phyloP scores from a whole-genome alignment of 2,797 vertebrate genomes.

The Danio choprae region DNA sequence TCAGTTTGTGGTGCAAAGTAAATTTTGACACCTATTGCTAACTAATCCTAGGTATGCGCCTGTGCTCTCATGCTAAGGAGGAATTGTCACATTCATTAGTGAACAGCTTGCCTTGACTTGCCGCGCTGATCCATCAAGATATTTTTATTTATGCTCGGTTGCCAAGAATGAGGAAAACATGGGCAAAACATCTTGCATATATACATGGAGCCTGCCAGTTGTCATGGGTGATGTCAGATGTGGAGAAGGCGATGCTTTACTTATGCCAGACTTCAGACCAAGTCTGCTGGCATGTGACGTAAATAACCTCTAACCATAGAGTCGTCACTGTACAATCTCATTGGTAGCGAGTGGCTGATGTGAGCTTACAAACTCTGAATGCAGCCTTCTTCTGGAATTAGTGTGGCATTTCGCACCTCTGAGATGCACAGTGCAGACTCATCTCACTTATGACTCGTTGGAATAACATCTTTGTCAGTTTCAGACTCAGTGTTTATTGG shows the following conservation, averaged over 20 bases:
- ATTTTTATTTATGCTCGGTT: constrained; percentile 53
- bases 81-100: constrained; percentile 44
- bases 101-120: constrained; percentile 42
- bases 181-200: constrained; percentile 17
- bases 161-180: constrained; percentile 56
- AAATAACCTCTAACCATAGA: constrained; percentile 33
- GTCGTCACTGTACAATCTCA: constrained; percentile 22
- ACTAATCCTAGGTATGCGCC: constrained; percentile 48
- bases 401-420: constrained; percentile 34
- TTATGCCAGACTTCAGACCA: constrained; percentile 60
- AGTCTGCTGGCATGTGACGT: constrained; percentile 57
- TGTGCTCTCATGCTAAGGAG: constrained; percentile 32
- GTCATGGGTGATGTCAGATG: constrained; percentile 62
- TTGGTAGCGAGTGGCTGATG: constrained; percentile 1
- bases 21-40: constrained; percentile 45
- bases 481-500: constrained; percentile 44
- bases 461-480: constrained; percentile 65
- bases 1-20: constrained; percentile 29
- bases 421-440: constrained; percentile 21
- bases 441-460: constrained; percentile 68
- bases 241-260: constrained; percentile 50
- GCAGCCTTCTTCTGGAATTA: constrained; percentile 20
- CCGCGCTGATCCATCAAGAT: constrained; percentile 48
- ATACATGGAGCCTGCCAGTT: constrained; percentile 50
- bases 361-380: neutral